Evolutionary conservation across 2,797 vertebrate species (phyloP), one percentile per base, ranked within the genome.

Genomic region (Sebastes matsubarae): DNA sequence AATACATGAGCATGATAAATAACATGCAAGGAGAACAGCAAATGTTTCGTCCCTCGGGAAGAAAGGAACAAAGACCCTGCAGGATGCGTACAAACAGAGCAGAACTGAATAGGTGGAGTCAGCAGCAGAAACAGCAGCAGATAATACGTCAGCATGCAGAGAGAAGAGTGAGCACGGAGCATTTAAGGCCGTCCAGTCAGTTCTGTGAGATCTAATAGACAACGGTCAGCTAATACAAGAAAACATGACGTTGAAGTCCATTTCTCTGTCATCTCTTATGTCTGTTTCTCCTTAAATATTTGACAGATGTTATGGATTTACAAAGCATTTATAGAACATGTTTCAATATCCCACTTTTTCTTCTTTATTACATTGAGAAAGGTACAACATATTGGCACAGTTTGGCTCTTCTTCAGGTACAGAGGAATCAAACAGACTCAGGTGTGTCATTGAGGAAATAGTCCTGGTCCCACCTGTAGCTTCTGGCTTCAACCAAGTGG

Each of bases 1-100:
- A 36, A 77, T 1, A 50, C 55, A 46, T 3, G 8, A 58, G 27
- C 27, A 18, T 61, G 63, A 83, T 75, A 75, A 78, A 85, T 57
- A 81, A 73, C 36, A 29, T 34, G 13, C 7, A 27, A 52, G 9
- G 6, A 72, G 22, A 34, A 13, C 6, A 10, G 61, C 8, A 64
- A 30, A 63, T 20, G 55, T 73, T 42, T 11, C 4, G 12, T 68
- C 81, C 46, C 58, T 1, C 25, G 72, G 65, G 81, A 16, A 8
- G 46, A 10, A 32, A 36, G 25, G 13, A 72, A 57, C 25, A 68
- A 66, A 57, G 24, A 64, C 6, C 22, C 72, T 50, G 60, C 63
- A 81, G 69, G 66, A 2, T 64, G 69, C 9, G 52, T 9, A 20
- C 46, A 64, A 74, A 54, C 60, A 76, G 18, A 64, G 70, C 32